Evolutionary conservation across 92 coral and sea anemone species (phyloP).

Genomic region (Paramuricea clavata): DNA sequence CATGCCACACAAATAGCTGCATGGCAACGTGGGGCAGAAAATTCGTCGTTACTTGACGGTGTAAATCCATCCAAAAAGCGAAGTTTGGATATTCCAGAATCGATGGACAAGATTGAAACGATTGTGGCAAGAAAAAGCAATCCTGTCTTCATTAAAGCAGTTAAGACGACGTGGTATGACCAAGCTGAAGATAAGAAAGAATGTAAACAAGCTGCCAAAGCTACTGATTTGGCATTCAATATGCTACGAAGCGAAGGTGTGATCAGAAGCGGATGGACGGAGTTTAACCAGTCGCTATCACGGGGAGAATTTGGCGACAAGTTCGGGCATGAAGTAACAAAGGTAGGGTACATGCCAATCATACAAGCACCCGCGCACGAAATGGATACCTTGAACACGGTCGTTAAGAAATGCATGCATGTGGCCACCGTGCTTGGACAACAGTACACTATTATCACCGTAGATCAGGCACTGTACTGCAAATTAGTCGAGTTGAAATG

Average conservation of each 20-base stretch:
- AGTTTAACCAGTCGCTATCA: slow-evolving; percentile 57
- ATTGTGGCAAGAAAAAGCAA: slow-evolving; percentile 29
- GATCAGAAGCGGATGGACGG: slow-evolving; percentile 60
- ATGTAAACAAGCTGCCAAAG: slow-evolving; percentile 44
- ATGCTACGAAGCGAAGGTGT: slow-evolving; percentile 41
- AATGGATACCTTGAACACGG: slow-evolving; percentile 69
- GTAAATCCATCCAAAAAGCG: slow-evolving; percentile 46
- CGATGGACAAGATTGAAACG: slow-evolving; percentile 60
- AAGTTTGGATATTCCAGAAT: slow-evolving; percentile 55
- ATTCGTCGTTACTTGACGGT: slow-evolving; percentile 18
- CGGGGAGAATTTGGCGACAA: slow-evolving; percentile 32
- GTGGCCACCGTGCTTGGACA: slow-evolving; percentile 57
- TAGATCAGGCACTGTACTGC: slow-evolving; percentile 70
- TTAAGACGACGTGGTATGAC: slow-evolving; percentile 60
- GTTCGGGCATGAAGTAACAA: slow-evolving; percentile 57
- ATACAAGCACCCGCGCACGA: slow-evolving; percentile 70
- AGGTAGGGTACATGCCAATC: slow-evolving; percentile 68
- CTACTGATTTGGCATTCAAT: slow-evolving; percentile 74
- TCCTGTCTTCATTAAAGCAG: slow-evolving; percentile 59
- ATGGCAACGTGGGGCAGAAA: slow-evolving; percentile 65
- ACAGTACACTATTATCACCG: slow-evolving; percentile 55
- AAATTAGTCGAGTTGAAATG: slow-evolving; percentile 69
- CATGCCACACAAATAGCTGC: slow-evolving; percentile 73
- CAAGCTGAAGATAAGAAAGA: slow-evolving; percentile 32
- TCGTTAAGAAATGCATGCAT: slow-evolving; percentile 71